Conservation (phyloP, 2,113 vertebrate species). For the Cephalopholis sonnerati region DNA sequence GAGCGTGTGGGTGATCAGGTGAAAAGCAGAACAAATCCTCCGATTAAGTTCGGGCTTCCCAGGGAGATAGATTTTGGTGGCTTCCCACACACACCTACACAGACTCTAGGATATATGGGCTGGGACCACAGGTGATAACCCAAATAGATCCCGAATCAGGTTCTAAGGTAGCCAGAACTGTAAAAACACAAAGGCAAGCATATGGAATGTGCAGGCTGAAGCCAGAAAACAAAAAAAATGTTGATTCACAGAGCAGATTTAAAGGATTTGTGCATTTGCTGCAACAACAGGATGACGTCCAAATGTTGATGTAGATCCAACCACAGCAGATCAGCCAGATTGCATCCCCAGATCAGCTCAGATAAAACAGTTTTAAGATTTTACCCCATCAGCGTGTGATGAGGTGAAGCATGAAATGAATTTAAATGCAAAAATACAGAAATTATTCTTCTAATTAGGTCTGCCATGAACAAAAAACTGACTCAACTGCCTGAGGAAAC, state of each 20-base stretch:
- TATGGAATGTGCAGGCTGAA: neutral
- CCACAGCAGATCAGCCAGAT: slow-evolving; percentile 8
- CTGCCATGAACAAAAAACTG: neutral
- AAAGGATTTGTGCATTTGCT: neutral
- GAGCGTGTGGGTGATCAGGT: slow-evolving; percentile 19
- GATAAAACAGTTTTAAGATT: neutral
- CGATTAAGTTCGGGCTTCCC: slow-evolving; percentile 57
- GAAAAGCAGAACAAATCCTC: slow-evolving; percentile 62
- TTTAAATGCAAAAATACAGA: neutral
- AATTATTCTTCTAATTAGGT: neutral
- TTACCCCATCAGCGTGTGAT: neutral
- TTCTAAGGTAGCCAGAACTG: neutral
- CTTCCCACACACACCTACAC: slow-evolving; percentile 2
- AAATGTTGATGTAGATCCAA: neutral
- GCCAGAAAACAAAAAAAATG: neutral
- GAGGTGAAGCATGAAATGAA: neutral
- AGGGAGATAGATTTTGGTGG: slow-evolving; percentile 23
- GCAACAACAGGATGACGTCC: slow-evolving; percentile 9
- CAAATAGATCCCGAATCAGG: slow-evolving; percentile 3
- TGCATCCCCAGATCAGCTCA: neutral
- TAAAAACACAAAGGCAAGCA: neutral
- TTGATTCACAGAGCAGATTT: neutral
- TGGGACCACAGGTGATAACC: neutral
- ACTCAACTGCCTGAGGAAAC: neutral
- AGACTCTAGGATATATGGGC: neutral